Base-by-base conservation (phyloP, 2,113 vertebrate genomes). In the Psittacus erithacus region DNA sequence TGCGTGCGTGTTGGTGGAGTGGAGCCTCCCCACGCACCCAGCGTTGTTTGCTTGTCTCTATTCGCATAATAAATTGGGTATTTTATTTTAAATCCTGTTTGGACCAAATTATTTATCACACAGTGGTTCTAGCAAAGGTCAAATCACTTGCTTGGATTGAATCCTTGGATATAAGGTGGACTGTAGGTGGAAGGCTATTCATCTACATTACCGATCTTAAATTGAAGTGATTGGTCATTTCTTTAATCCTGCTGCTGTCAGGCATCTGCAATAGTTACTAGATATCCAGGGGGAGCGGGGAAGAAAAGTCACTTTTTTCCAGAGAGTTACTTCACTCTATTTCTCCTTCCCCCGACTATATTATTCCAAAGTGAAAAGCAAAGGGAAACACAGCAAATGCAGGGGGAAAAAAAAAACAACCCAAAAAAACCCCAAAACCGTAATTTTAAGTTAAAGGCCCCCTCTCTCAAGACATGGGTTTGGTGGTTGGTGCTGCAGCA, bases 391-490 rank as follows among this genome's bases (percentile, higher is more conserved):
- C 23, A 50, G 28, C 18, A 29, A 52, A 70, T 2, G 19, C 17
- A 22, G 31, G 53, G 17, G 0, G 10, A 52, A 28, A 52, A 29
- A 29, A 52, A 17, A 10, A 10, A 7, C 38, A 39, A 39, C 38
- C 38, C 38, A 8, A 28, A 60, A 69, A 43, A 43, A 43, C 11
- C 38, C 38, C 38, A 20, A 47, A 47, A 15, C 16, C 3, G 10
- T 41, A 5, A 14, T 44, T 62, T 57, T 23, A n/a, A 47, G 31
- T 39, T 62, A 14, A 43, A 43, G 52, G 17, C 18, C 7, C 39
- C 22, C 6, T 7, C 35, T 23, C 15, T 43, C 6, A 14, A 43
- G 31, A 12, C 16, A 9, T 0, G 11, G 3, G 8, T 11, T 19
- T 75, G 28, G 22, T 25, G 35, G 2, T 28, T 13, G n/a, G 23